Conservation (phyloP, 92 coral and sea anemone species). For the Bergia sp. region DNA sequence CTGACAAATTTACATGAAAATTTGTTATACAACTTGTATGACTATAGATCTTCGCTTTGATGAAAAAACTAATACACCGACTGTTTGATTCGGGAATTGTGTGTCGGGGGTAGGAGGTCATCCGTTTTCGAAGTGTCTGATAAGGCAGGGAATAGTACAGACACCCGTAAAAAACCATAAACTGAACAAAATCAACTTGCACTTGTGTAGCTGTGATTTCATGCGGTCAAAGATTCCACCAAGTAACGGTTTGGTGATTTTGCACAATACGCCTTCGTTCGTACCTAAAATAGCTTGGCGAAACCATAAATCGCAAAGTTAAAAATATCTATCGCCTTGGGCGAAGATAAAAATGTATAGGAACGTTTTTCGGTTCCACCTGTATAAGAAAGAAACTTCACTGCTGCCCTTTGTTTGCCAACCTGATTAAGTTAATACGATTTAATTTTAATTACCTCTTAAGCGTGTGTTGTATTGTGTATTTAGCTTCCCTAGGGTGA, state of each 20-base stretch:
- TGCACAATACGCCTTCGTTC: constrained; percentile 27
- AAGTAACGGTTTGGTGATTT: constrained; percentile 18
- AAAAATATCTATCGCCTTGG: constrained; percentile 56
- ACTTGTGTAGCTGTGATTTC: constrained; percentile 9
- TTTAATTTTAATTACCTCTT: constrained; percentile 80
- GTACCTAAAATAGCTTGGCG: constrained; percentile 3
- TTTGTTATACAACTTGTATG: constrained; percentile 21
- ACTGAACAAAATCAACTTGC: constrained; percentile 43
- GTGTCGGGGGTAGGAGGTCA: constrained; percentile 46
- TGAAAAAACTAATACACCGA: constrained; percentile 11
- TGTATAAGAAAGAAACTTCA: constrained; percentile 55
- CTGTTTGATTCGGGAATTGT: constrained; percentile 41
- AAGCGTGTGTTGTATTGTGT: constrained; percentile 82
- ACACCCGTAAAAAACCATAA: constrained; percentile 37
- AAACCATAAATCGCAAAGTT: constrained; percentile 13
- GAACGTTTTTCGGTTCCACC: constrained; percentile 68
- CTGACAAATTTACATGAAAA: constrained; percentile 20
- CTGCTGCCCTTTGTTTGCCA: constrained; percentile 50
- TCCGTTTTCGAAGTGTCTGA: constrained; percentile 57
- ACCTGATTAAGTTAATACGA: constrained; percentile 73
- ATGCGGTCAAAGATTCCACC: neutral
- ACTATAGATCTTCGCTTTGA: constrained; percentile 24
- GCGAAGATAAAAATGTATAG: constrained; percentile 67
- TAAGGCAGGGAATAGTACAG: constrained; percentile 51
- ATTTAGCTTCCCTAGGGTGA: constrained; percentile 61